Evolutionary conservation across 2,888 invertebrate species (phyloP).

Genomic region (Aphidius colemani): DNA sequence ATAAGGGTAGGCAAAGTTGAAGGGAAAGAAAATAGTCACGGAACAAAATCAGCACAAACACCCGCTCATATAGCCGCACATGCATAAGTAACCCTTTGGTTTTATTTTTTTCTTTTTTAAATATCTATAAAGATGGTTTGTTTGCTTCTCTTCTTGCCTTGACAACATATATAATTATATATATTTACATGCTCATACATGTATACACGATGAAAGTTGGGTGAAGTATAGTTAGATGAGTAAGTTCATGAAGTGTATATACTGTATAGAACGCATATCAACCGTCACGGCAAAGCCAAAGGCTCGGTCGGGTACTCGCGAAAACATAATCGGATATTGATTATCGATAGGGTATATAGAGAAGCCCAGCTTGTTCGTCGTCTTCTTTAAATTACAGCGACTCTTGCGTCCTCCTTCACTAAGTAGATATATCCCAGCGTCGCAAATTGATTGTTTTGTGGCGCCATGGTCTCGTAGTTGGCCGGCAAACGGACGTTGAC

Average conservation of each 20-base stretch:
- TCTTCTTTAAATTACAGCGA: slow-evolving; percentile 30
- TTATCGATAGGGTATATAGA: slow-evolving; percentile 29
- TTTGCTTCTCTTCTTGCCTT: background rate
- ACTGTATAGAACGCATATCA: background rate
- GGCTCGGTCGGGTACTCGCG: slow-evolving; percentile 28
- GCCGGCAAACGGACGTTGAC: background rate
- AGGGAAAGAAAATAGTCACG: too few relatives aligned
- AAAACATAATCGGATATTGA: slow-evolving; percentile 34
- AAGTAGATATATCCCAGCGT: slow-evolving; percentile 30
- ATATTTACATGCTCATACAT: too few relatives aligned
- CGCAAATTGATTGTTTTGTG: slow-evolving; percentile 33
- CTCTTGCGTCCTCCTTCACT: slow-evolving; percentile 20
- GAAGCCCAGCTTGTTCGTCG: slow-evolving; percentile 18
- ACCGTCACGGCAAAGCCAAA: slow-evolving; percentile 24
- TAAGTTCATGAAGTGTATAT: too few relatives aligned
- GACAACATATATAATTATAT: slow-evolving; percentile 1
- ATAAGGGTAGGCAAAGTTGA: too few relatives aligned
- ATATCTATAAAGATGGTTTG: too few relatives aligned
- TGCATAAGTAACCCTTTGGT: too few relatives aligned
- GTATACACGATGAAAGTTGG: background rate
- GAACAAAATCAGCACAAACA: too few relatives aligned
- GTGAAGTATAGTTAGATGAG: background rate
- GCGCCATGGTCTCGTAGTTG: slow-evolving; percentile 23
- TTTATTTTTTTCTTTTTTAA: too few relatives aligned
- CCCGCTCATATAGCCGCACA: too few relatives aligned